Evolutionary conservation across 2,797 vertebrate genomes (phyloP).

Genomic region (Antennarius maculatus): DNA sequence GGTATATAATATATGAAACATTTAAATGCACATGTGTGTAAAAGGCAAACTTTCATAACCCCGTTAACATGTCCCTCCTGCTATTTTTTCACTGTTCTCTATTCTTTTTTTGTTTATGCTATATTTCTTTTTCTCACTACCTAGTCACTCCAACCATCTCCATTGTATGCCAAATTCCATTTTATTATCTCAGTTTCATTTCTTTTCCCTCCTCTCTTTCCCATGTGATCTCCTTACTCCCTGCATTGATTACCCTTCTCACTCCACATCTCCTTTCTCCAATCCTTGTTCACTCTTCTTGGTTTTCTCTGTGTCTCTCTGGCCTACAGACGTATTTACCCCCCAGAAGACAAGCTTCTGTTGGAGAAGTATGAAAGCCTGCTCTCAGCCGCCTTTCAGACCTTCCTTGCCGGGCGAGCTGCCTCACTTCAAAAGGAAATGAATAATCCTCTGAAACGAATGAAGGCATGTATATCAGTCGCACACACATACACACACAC

Average conservation of each 20-base stretch:
- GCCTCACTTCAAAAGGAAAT: conserved; percentile 97
- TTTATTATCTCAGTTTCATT: conserved; percentile 9
- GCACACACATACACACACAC: conserved; percentile 55
- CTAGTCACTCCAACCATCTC: conserved; percentile 10
- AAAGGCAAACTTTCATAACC: conserved; percentile 33
- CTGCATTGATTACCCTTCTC: conserved; percentile 42
- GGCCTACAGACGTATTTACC: conserved; percentile 93
- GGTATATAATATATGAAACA: conserved; percentile 32
- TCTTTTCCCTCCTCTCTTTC: conserved; percentile 19
- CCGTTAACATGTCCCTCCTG: conserved; percentile 26
- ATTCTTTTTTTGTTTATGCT: conserved; percentile 1
- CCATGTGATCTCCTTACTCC: conserved; percentile 18
- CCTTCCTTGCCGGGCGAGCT: conserved; percentile 96
- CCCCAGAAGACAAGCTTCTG: conserved; percentile 97
- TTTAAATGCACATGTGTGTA: conserved; percentile 32
- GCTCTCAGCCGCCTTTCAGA: conserved; percentile 96
- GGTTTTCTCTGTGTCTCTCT: conserved; percentile 60
- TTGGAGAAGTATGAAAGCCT: conserved; percentile 98
- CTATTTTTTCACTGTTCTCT: conserved; percentile 27
- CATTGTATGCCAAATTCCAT: conserved; percentile 16
- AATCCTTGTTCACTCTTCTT: conserved; percentile 50
- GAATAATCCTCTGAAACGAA: conserved; percentile 98
- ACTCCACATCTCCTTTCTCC: conserved; percentile 35
- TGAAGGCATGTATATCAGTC: conserved; percentile 93
- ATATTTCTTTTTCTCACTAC: conserved; percentile 26